Percentiles rank a stretch among this genome's conserved stretches.
These are phyloP conservation scores for Miichthys miiuy DNA, from an alignment of 2,797 vertebrate genomes.

Conservation along the genomic window DNA sequence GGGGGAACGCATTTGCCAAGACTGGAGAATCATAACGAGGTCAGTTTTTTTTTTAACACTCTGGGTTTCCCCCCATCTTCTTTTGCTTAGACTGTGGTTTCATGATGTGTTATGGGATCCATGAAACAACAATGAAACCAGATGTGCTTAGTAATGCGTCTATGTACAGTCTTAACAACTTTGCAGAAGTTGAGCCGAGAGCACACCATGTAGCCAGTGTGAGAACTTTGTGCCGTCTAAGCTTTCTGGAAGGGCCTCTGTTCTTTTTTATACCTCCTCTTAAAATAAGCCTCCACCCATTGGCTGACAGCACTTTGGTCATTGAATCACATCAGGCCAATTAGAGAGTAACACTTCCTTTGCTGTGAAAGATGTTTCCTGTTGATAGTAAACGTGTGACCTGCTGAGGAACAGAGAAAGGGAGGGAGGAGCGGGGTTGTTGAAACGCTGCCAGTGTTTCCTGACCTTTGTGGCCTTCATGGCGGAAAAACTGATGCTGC, in stretches of 20 bases:
- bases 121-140: conserved; percentile 83
- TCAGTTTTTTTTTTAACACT: conserved; percentile 56
- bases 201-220: conserved; percentile 55
- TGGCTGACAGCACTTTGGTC: conserved; percentile 85
- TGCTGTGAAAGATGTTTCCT: conserved; percentile 97
- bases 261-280: conserved; percentile 92
- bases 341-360: conserved; percentile 93
- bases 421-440: conserved; percentile 47
- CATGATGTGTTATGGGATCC: conserved; percentile 78
- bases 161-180: conserved; percentile 61
- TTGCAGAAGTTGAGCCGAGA: conserved; percentile 75
- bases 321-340: conserved; percentile 90
- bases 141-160: conserved; percentile 82
- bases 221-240: conserved; percentile 74
- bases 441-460: conserved; percentile 80
- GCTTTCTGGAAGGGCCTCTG: conserved; percentile 61
- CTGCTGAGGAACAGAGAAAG: conserved; percentile 60
- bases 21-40: conserved; percentile 60
- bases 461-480: conserved; percentile 80
- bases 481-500: conserved; percentile 83
- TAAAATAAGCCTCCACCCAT: conserved; percentile 93
- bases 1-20: conserved; percentile 24
- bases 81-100: conserved; percentile 83
- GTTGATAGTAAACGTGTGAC: conserved; percentile 88
- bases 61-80: conserved; percentile 77